A percentile compares a stretch with the other conserved stretches of the same genome.
These are phyloP conservation scores for Athene noctua DNA, from an alignment of 2,113 vertebrate species.

Conservation along the genomic window DNA sequence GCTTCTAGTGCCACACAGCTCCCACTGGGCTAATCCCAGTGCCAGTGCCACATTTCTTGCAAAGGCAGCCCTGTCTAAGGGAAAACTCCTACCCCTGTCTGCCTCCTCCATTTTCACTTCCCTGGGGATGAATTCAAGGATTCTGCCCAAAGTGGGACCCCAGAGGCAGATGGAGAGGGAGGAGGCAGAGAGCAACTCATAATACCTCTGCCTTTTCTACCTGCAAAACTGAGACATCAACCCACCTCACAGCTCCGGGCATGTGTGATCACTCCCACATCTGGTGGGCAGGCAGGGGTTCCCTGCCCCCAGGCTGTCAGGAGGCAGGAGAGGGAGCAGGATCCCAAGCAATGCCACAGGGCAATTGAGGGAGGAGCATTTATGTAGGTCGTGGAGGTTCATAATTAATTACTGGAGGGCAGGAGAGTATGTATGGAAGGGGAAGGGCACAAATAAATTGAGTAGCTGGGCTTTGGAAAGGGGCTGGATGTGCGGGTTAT, in stretches of 20 bases:
- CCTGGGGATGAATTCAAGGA: neutral
- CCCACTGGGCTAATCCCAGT: neutral
- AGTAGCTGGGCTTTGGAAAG: neutral
- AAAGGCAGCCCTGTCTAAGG: neutral
- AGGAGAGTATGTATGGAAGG: neutral
- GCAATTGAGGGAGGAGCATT: neutral
- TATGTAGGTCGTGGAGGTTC: neutral
- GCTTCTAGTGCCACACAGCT: neutral
- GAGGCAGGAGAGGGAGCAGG: neutral
- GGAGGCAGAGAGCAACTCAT: neutral
- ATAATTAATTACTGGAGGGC: neutral
- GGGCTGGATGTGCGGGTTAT: neutral
- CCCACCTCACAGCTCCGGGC: neutral
- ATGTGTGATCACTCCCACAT: neutral
- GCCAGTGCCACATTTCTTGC: neutral
- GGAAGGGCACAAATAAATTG: neutral
- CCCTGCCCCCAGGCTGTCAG: accelerated
- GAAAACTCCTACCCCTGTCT: neutral
- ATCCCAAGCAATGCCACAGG: accelerated
- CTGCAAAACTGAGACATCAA: neutral
- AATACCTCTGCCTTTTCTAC: neutral
- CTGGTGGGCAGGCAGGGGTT: accelerated
- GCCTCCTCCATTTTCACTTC: neutral
- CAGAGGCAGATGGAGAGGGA: neutral
- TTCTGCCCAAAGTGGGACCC: neutral